Evolutionary conservation across 2,888 invertebrate genomes (phyloP), one percentile per base, ranked within the genome.

Genomic region (Julus scanicus): DNA sequence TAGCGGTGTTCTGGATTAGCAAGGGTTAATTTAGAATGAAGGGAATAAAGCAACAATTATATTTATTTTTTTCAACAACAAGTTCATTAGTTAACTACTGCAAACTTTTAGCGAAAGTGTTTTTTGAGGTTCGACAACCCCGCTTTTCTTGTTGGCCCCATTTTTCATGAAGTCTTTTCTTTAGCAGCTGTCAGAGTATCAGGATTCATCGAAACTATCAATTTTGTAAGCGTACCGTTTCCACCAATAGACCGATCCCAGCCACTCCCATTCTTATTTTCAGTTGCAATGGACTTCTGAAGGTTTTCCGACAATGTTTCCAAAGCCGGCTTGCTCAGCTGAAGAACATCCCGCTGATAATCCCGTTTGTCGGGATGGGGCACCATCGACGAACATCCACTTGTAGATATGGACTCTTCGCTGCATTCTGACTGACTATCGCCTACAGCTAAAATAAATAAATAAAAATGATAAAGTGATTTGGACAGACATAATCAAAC

Each of bases 381-480:
- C 6, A 89, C 80, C 88, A 89, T 88, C 8, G 89, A 89, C 6
- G 89, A 89, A 86, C 89, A 89, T 49, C 89, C 89, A 83, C 89
- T 89, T 5, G 89, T 89, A 0, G 89, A 89, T 37, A 89, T 71
- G 48, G 89, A 89, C 40, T 88, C 86, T 44, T 89, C 89, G 57
- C 89, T 89, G 86, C 88, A 88, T 85, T 89, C 89, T 13, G 89
- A 89, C n/a, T 88, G 88, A 86, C 83, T 89, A 80, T 89, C 89
- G 37, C 40, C 87, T 39, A 37, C 86, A 86, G 13, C 86, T 86
- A 86, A 86, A 86, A 39, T 9, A 40, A 86, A 84, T 20, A 1
- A 84, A 37, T 1, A 15, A 57, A 13, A 13, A 11, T 49, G 2
- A 49, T 49, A n/a, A n/a, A n/a, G n/a, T n/a, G n/a, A n/a, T n/a